Percentiles rank a stretch among this genome's conserved stretches.
These are phyloP conservation scores for Calosoma granatense DNA, from an alignment of 1,140 invertebrate species.

Conservation along the genomic window DNA sequence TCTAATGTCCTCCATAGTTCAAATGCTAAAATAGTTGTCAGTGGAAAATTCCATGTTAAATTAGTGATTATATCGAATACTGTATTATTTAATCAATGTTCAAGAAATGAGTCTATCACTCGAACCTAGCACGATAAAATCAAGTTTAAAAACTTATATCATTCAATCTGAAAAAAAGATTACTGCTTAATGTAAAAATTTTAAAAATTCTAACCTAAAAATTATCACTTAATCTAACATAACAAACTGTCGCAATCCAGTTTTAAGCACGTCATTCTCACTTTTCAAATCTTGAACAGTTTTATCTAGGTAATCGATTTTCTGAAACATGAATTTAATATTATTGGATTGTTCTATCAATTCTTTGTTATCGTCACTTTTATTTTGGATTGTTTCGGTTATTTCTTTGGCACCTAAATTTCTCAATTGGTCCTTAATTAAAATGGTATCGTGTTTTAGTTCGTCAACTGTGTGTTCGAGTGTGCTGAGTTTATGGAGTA, in stretches of 20 bases:
- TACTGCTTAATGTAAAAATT: too few species aligned
- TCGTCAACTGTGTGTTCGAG: background rate
- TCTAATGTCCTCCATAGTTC: too few species aligned
- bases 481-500: background rate
- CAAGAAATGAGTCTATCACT: too few species aligned
- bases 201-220: too few species aligned
- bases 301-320: background rate
- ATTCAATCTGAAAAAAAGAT: too few species aligned
- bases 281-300: background rate
- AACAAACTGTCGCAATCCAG: background rate
- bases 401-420: background rate
- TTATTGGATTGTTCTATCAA: background rate
- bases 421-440: background rate
- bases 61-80: too few species aligned
- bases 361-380: background rate
- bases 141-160: too few species aligned
- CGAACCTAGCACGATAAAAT: too few species aligned
- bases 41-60: too few species aligned
- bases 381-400: too few species aligned
- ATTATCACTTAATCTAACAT: background rate
- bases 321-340: background rate
- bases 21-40: too few species aligned
- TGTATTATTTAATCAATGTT: too few species aligned
- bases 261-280: background rate
- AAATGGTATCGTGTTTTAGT: background rate